phyloP scores from a whole-genome alignment of 1,140 invertebrate genomes.

The Sitodiplosis mosellana region DNA sequence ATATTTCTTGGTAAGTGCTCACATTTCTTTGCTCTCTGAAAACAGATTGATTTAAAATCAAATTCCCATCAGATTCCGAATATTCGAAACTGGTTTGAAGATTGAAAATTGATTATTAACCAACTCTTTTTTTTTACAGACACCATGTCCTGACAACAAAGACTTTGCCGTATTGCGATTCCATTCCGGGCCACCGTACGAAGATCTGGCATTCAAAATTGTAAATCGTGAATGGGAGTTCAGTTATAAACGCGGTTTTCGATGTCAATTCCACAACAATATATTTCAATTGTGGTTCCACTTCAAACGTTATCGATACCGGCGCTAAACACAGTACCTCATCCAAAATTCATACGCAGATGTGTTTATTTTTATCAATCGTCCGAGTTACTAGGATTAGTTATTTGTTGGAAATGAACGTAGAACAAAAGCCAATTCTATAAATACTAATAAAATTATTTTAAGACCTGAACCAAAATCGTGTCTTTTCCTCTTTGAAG shows the following conservation, averaged over 20 bases:
- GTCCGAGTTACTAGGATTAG: too few relatives aligned
- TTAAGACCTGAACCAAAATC: too few relatives aligned
- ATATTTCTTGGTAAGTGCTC: conserved; percentile 69
- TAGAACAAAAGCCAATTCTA: too few relatives aligned
- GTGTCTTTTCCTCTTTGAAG: too few relatives aligned
- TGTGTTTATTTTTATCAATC: too few relatives aligned
- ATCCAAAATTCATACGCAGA: too few relatives aligned
- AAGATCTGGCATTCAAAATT: conserved; percentile 99
- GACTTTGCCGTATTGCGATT: conserved; percentile 94
- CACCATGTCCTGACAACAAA: conserved; percentile 73
- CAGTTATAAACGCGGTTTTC: conserved; percentile 93
- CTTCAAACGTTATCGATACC: conserved; percentile 92
- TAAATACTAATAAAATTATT: too few relatives aligned
- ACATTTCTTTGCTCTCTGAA: not conserved
- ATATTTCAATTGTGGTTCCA: conserved; percentile 99
- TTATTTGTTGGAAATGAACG: too few relatives aligned
- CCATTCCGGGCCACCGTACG: conserved; percentile 94
- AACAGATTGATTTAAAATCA: too few relatives aligned
- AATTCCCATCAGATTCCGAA: too few relatives aligned
- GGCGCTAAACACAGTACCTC: conserved; percentile 41
- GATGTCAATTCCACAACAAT: conserved; percentile 98
- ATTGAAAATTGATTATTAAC: too few relatives aligned
- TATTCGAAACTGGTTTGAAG: too few relatives aligned
- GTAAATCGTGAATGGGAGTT: conserved; percentile 99
- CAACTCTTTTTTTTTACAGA: conserved; percentile 48